A percentile compares a stretch with the other conserved stretches of the same genome.
phyloP scores from a whole-genome alignment of 2,797 vertebrate species.

The Lophius americanus region DNA sequence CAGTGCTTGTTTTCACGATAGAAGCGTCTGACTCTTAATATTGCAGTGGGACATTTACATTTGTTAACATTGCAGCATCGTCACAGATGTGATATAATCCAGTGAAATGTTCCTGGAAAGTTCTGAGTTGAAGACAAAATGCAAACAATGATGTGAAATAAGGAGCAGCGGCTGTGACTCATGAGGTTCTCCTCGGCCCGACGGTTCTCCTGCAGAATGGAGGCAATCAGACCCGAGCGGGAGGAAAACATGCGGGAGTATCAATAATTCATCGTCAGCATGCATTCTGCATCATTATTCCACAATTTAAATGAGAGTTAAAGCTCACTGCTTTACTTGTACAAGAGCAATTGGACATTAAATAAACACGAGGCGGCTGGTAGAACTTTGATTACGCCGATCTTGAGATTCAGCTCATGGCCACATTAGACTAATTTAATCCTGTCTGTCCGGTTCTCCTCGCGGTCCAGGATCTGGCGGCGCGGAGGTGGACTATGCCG shows the following conservation, averaged over 20 bases:
- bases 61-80: too few species aligned
- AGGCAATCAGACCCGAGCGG: constrained; percentile 38
- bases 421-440: constrained; percentile 25
- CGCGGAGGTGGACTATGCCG: neutral
- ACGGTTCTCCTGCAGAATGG: constrained; percentile 42
- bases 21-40: too few species aligned
- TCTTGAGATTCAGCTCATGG: constrained; percentile 46
- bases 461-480: neutral
- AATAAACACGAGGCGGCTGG: constrained; percentile 63
- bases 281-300: constrained; percentile 64
- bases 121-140: too few species aligned
- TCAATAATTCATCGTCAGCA: constrained; percentile 71
- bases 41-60: too few species aligned
- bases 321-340: constrained; percentile 64
- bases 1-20: too few species aligned
- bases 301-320: constrained; percentile 75
- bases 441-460: constrained; percentile 4
- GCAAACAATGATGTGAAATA: too few species aligned
- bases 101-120: neutral
- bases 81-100: too few species aligned
- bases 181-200: constrained; percentile 13
- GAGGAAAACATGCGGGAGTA: constrained; percentile 34
- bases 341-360: constrained; percentile 56
- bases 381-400: constrained; percentile 41
- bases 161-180: constrained; percentile 9